Conservation (phyloP, 1,140 invertebrate genomes). For the Gyrodactylus bullatarudis region DNA sequence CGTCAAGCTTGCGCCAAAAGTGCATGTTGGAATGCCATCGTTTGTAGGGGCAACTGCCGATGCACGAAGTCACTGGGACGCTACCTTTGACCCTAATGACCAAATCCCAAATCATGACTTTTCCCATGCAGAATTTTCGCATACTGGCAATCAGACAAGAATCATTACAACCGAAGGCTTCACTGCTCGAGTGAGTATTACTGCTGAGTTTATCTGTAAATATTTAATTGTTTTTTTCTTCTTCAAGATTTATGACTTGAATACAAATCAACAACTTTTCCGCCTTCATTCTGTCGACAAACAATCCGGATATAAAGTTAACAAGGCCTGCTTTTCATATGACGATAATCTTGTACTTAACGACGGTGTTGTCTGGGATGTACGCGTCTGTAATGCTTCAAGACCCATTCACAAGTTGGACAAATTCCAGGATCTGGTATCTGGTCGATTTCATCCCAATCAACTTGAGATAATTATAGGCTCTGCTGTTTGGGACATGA, state of each 20-base stretch:
- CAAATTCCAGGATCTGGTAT: conserved; percentile 67
- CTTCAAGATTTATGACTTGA: background rate
- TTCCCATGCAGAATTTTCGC: background rate
- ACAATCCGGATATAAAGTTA: conserved; percentile 35
- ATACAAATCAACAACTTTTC: background rate
- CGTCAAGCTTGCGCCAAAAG: background rate
- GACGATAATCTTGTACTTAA: conserved; percentile 64
- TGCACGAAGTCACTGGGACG: background rate
- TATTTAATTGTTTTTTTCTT: background rate
- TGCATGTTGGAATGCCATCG: background rate
- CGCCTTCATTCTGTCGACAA: background rate
- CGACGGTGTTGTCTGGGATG: conserved; percentile 82
- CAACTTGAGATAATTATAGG: conserved; percentile 40
- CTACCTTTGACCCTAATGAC: background rate
- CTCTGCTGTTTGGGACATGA: conserved; percentile 47
- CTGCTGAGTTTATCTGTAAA: too few species aligned
- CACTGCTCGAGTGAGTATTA: background rate
- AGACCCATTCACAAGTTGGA: conserved; percentile 60
- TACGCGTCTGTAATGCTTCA: conserved; percentile 29
- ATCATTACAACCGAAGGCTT: background rate
- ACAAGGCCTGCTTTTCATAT: conserved; percentile 62
- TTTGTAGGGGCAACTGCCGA: background rate
- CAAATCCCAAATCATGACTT: background rate
- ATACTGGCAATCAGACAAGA: background rate
- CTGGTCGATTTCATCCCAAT: conserved; percentile 82